These are phyloP conservation scores for Orestias chungarensis DNA, from an alignment of 2,797 vertebrate species.

Conservation along the genomic window DNA sequence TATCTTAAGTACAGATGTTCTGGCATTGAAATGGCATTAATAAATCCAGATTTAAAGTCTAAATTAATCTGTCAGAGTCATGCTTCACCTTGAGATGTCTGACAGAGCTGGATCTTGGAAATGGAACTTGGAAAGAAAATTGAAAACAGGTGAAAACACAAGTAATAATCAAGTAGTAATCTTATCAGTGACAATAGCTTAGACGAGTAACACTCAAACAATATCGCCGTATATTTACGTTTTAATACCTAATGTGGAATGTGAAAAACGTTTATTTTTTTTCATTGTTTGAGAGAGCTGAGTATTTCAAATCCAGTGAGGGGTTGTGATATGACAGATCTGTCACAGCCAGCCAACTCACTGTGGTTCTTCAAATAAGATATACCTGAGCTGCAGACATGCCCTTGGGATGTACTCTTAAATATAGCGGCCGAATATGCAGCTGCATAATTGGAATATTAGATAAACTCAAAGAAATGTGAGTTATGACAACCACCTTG, in stretches of 20 bases:
- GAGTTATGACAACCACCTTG: constrained; percentile 71
- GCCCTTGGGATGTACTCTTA: constrained; percentile 62
- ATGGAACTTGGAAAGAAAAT: too few relatives aligned
- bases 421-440: constrained; percentile 53
- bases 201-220: not conserved
- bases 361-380: constrained; percentile 7
- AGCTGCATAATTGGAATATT: constrained; percentile 69
- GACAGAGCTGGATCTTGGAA: not conserved
- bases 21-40: not conserved
- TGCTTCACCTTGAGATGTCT: not conserved
- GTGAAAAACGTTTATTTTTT: constrained; percentile 19
- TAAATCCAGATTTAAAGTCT: not conserved
- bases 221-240: not conserved
- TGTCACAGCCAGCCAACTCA: constrained; percentile 21
- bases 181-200: not conserved
- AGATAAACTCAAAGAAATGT: constrained; percentile 68
- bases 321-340: constrained; percentile 21
- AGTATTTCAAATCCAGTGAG: constrained; percentile 27
- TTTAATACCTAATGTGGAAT: constrained; percentile 20
- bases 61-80: not conserved
- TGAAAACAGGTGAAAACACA: too few relatives aligned
- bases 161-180: too few relatives aligned
- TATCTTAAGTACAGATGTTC: too few relatives aligned
- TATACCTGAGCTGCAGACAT: constrained; percentile 23
- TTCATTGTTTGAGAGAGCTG: constrained; percentile 14